phyloP scores from a whole-genome alignment of 2,797 vertebrate genomes.

The Anguilla obscura region DNA sequence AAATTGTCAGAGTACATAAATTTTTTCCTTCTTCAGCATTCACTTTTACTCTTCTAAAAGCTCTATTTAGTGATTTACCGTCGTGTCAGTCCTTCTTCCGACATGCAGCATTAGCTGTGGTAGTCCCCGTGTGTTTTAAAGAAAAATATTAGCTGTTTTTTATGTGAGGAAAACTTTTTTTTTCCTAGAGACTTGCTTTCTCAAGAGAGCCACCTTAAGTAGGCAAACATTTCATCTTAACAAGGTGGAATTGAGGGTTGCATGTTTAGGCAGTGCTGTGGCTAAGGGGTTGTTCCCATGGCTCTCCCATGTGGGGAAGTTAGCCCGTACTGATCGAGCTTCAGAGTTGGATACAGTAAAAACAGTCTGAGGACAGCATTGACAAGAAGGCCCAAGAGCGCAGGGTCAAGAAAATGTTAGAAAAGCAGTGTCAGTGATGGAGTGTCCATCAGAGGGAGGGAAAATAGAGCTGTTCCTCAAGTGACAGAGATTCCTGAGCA shows the following conservation, averaged over 20 bases:
- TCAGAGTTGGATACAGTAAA: background rate
- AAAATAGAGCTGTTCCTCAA: background rate
- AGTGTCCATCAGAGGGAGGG: background rate
- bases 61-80: background rate
- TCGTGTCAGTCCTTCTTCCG: background rate
- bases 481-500: background rate
- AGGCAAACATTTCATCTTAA: slow-evolving; percentile 67
- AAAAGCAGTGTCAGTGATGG: slow-evolving; percentile 22
- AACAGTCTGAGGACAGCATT: background rate
- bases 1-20: slow-evolving; percentile 4
- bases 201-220: slow-evolving; percentile 56
- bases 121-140: slow-evolving; percentile 23
- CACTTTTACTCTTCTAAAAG: background rate
- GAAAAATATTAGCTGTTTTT: slow-evolving; percentile 44
- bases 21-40: background rate
- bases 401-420: slow-evolving; percentile 21
- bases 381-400: slow-evolving; percentile 9
- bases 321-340: background rate
- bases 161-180: slow-evolving; percentile 40
- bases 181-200: slow-evolving; percentile 54
- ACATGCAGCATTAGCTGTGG: slow-evolving; percentile 6
- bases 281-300: slow-evolving; percentile 50
- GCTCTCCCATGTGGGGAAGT: background rate
- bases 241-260: slow-evolving; percentile 59
- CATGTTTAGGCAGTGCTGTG: slow-evolving; percentile 64